Percentiles rank a stretch among this genome's conserved stretches.
These are phyloP conservation scores for Congeria kusceri DNA, from an alignment of 2,888 invertebrate species.

Conservation along the genomic window DNA sequence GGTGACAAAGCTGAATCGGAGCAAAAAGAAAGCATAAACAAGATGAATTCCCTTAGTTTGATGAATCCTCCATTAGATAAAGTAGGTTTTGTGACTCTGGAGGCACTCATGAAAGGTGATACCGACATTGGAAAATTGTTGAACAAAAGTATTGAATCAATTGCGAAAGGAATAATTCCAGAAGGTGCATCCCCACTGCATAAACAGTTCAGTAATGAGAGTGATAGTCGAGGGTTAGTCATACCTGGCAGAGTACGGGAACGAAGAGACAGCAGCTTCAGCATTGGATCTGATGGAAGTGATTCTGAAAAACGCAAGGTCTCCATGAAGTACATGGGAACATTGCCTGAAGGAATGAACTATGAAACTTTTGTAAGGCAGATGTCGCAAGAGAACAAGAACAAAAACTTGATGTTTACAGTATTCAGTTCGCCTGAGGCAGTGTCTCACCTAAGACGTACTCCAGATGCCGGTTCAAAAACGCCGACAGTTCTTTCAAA, in stretches of 20 bases:
- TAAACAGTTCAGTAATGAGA: conserved; percentile 34
- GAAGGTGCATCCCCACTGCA: conserved; percentile 35
- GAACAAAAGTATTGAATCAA: conserved; percentile 59
- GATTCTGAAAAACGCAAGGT: conserved; percentile 55
- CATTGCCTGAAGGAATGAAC: conserved; percentile 56
- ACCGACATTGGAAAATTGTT: conserved; percentile 58
- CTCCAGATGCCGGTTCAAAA: conserved; percentile 33
- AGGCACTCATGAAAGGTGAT: conserved; percentile 59
- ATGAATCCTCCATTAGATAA: conserved; percentile 58
- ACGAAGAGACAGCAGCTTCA: conserved; percentile 49
- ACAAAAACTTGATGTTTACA: conserved; percentile 56
- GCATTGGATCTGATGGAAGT: conserved; percentile 56
- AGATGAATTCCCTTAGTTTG: conserved; percentile 48
- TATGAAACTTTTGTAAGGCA: conserved; percentile 58
- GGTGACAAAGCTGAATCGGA: neutral
- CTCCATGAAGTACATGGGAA: conserved; percentile 70
- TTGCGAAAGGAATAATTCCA: conserved; percentile 39
- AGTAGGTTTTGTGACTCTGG: conserved; percentile 66
- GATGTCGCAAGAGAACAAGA: conserved; percentile 47
- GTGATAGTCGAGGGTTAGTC: neutral
- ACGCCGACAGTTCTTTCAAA: conserved; percentile 16
- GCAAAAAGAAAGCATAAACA: conserved; percentile 1
- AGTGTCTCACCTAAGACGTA: conserved; percentile 29
- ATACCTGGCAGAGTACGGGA: conserved; percentile 14
- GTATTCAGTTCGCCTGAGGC: conserved; percentile 58